Evolutionary conservation across 2,113 vertebrate genomes (phyloP).

Genomic region (Sylvietta virens): DNA sequence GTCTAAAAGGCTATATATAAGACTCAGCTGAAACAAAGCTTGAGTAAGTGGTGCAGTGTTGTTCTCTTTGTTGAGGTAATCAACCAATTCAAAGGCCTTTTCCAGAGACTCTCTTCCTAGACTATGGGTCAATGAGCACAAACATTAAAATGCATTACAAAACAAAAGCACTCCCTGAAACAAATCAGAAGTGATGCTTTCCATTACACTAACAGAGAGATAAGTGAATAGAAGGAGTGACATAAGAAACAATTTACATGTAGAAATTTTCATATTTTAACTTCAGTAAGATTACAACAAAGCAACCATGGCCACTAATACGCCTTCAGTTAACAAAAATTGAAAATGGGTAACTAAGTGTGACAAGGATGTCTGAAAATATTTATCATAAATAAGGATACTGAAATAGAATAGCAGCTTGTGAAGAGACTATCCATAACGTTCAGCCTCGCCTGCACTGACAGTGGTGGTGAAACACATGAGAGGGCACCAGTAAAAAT

Average conservation of each 20-base stretch:
- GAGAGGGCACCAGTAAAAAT: neutral
- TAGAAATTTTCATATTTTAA: neutral
- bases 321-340: neutral
- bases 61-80: constrained; percentile 80
- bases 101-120: constrained; percentile 80
- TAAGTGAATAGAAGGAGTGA: neutral
- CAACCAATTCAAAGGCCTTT: constrained; percentile 77
- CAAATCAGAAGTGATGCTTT: neutral
- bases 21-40: constrained; percentile 79
- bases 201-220: neutral
- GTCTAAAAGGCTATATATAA: constrained; percentile 81
- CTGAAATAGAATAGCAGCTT: neutral
- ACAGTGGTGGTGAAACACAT: neutral
- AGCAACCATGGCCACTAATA: neutral
- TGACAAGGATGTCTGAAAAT: neutral
- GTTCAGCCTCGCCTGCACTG: neutral
- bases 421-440: neutral
- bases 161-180: neutral
- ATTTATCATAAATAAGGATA: neutral
- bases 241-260: neutral
- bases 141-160: neutral
- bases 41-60: constrained; percentile 80
- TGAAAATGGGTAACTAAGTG: neutral
- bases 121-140: constrained; percentile 51
- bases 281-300: neutral